These are phyloP conservation scores for Cephus spinipes DNA, from an alignment of 2,888 invertebrate genomes.

Conservation along the genomic window DNA sequence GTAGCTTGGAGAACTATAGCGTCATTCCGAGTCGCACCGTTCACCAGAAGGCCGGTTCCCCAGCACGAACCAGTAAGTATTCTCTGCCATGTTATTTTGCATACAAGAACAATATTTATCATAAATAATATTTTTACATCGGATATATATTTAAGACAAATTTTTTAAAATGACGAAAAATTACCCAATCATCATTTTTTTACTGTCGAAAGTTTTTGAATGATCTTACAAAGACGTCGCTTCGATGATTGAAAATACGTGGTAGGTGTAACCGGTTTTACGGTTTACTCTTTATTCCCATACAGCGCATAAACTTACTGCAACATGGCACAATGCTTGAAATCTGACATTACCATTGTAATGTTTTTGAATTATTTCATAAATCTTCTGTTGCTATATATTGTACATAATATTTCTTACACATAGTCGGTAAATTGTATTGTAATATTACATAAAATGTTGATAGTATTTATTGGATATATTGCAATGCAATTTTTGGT, in stretches of 20 bases:
- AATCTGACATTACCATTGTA: no score
- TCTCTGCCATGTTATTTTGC: not conserved
- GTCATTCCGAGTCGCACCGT: conserved; percentile 55
- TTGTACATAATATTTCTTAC: no score
- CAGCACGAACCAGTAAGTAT: conserved; percentile 32
- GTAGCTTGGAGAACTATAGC: conserved; percentile 40
- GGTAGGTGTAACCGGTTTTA: not conserved
- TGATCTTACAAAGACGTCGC: not conserved
- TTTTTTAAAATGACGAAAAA: not conserved
- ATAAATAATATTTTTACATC: not conserved
- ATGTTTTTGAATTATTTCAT: no score
- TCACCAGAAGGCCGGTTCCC: conserved; percentile 35
- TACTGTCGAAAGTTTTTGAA: not conserved
- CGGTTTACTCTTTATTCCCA: not conserved
- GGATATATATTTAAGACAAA: not conserved
- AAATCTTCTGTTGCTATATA: no score
- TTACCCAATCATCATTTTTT: not conserved
- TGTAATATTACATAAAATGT: no score
- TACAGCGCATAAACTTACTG: no score
- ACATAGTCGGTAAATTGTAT: no score
- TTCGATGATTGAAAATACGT: not conserved
- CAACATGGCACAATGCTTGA: no score
- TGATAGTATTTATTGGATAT: no score
- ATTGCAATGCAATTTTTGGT: no score
- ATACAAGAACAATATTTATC: not conserved